Evolutionary conservation across 2,888 invertebrate species (phyloP), one percentile per base, ranked within the genome.

Genomic region (Megalurothrips usitatus): DNA sequence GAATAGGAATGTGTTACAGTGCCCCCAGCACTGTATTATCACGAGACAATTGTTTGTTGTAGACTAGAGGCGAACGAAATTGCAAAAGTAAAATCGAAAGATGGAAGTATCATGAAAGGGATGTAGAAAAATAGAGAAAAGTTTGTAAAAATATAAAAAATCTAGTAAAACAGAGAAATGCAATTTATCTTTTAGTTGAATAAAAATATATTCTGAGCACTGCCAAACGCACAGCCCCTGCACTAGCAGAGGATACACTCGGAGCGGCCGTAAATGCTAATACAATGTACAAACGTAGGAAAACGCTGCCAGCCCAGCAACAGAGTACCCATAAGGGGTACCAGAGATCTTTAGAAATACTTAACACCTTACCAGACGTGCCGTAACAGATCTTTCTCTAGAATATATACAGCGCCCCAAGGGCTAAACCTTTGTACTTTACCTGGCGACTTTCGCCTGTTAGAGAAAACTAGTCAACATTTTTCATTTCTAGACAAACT

Each of bases 121-220:
- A 12, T 10, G 26, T 75, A 75, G 11, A 75, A 75, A 75, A 75
- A 75, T 75, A 75, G 68, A 75, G 68, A 75, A 58, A 75, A 75
- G 68, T 75, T 75, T 75, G 68, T 75, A 75, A 75, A 75, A 75
- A 75, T 75, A 75, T 75, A 75, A 75, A 43, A 75, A 75, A 75
- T 75, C 68, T 75, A 75, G 34, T 43, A 43, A n/a, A 75, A 75
- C 68, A 75, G 23, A 75, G 23, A 23, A 75, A 23, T 26, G n/a
- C 58, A 58, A 10, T 75, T 75, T 23, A 23, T 26, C 26, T 75
- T 75, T 26, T 9, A 75, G 68, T 26, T 26, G 68, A 26, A 23
- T 75, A 26, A 23, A 23, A 75, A 75, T 26, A 75, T 23, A 26
- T 75, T 75, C 23, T 75, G 26, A 75, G 68, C 68, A 26, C 23